A percentile compares a stretch with the other conserved stretches of the same genome.
Evolutionary conservation across 2,113 vertebrate genomes (phyloP).

Genomic region (Tupaia chinensis): DNA sequence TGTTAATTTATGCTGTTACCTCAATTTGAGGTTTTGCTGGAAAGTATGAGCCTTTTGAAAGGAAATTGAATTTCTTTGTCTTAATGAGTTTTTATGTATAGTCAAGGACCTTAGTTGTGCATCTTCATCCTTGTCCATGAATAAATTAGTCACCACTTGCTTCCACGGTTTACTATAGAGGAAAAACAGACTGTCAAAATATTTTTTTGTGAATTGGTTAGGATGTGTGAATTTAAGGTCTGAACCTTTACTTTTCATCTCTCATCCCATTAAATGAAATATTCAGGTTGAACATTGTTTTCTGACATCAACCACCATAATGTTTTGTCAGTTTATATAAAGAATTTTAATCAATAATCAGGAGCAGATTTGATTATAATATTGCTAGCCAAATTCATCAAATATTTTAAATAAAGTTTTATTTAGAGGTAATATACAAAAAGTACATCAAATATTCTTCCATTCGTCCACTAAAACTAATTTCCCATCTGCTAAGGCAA

Average conservation of each 20-base stretch:
- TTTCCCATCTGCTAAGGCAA: constrained; percentile 49
- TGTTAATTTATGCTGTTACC: constrained; percentile 17
- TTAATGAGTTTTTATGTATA: constrained; percentile 2
- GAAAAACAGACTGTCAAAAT: constrained; percentile 25
- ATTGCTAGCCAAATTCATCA: constrained; percentile 30
- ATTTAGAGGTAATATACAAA: background rate
- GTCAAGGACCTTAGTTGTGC: background rate
- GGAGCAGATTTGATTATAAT: background rate
- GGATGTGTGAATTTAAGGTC: background rate
- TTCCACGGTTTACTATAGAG: constrained; percentile 7
- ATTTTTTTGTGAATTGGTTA: constrained; percentile 2
- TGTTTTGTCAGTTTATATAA: background rate
- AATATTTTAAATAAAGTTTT: constrained; percentile 17
- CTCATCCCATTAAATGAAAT: constrained; percentile 15
- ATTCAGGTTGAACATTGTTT: constrained; percentile 11
- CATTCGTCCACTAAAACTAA: constrained; percentile 45
- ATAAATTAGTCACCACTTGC: background rate
- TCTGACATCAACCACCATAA: background rate
- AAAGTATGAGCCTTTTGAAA: constrained; percentile 49
- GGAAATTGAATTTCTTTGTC: constrained; percentile 57
- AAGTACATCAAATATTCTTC: constrained; percentile 13
- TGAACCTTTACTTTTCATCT: background rate
- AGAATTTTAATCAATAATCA: constrained; percentile 30
- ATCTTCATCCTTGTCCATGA: background rate
- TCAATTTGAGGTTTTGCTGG: background rate